Base-by-base conservation (phyloP, 2,113 vertebrate species). In the Onychostruthus taczanowskii region DNA sequence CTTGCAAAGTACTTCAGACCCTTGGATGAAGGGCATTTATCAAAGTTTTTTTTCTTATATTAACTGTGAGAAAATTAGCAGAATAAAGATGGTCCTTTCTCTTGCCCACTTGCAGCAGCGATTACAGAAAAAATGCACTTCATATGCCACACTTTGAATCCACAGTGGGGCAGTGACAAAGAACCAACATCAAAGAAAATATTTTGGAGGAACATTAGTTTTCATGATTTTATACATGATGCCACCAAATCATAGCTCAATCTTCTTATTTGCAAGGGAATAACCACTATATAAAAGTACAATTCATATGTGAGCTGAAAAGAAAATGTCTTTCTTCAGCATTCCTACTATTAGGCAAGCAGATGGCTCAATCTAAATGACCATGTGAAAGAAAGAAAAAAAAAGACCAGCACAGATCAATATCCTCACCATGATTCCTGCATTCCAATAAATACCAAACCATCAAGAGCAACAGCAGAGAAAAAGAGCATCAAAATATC, bases 351-450 rank as follows among this genome's bases (percentile, higher is more conserved):
- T 75, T 53, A 86, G 74, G 77, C 78, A 91, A 91, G 90, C 83
- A 94, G 92, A 96, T 91, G 84, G 85, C 91, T 95, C 74, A 88
- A 95, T 94, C 63, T 80, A 59, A 93, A 94, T 94, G 93, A 95
- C 95, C 89, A 89, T 11, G 52, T 37, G 59, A 75, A 92, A 83
- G 26, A 73, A 85, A 76, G 11, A 43, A 86, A 77, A 68, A 68
- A 63, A 88, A 53, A 70, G 22, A 85, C 26, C 10, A 90, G 83
- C 79, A 84, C 50, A 75, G 69, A 94, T 95, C 89, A 66, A 89
- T 72, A 63, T 37, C 84, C 86, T 79, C 73, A 89, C 62, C 55
- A 64, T 63, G 90, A 96, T 69, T 93, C 79, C 66, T 76, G 47
- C 46, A 87, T 89, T 93, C 77, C 92, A 94, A 96, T 90, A 96